Conservation (phyloP, 2,113 vertebrate genomes). For the Notothenia coriiceps region DNA sequence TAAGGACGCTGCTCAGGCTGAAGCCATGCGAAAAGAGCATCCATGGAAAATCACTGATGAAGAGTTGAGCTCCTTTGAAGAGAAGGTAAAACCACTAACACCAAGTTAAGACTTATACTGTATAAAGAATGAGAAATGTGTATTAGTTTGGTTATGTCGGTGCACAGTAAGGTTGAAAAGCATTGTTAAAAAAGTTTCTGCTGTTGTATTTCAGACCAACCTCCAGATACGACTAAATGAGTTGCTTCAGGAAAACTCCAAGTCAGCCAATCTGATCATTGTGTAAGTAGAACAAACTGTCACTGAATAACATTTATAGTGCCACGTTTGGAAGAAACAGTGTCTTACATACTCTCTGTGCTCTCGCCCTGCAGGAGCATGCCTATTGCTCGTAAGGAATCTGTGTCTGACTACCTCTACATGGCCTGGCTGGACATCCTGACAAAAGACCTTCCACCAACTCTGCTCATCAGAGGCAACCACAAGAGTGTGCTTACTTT, state of each 20-base stretch:
- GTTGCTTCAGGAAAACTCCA: constrained; percentile 91
- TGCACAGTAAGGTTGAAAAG: background rate
- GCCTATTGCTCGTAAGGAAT: constrained; percentile 95
- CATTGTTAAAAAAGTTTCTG: background rate
- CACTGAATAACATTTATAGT: background rate
- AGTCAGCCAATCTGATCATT: constrained; percentile 92
- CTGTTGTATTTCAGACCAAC: constrained; percentile 85
- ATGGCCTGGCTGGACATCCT: constrained; percentile 97
- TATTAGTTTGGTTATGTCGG: background rate
- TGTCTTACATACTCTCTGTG: constrained; percentile 5
- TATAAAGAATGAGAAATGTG: background rate
- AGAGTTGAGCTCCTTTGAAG: constrained; percentile 91
- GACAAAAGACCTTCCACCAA: constrained; percentile 94
- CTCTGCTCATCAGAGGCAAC: constrained; percentile 95
- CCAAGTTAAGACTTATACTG: background rate
- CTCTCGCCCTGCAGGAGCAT: constrained; percentile 88
- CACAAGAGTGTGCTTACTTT: constrained; percentile 98
- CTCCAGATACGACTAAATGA: constrained; percentile 96
- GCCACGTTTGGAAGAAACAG: background rate
- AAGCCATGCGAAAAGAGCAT: constrained; percentile 88
- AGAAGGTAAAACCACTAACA: constrained; percentile 88
- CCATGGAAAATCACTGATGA: constrained; percentile 97
- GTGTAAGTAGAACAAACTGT: constrained; percentile 87
- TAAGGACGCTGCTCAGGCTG: constrained; percentile 88
- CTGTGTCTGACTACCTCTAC: constrained; percentile 94